Evolutionary conservation across 2,113 vertebrate species (phyloP), one percentile per base, ranked within the genome.

Genomic region (Pelobates fuscus): DNA sequence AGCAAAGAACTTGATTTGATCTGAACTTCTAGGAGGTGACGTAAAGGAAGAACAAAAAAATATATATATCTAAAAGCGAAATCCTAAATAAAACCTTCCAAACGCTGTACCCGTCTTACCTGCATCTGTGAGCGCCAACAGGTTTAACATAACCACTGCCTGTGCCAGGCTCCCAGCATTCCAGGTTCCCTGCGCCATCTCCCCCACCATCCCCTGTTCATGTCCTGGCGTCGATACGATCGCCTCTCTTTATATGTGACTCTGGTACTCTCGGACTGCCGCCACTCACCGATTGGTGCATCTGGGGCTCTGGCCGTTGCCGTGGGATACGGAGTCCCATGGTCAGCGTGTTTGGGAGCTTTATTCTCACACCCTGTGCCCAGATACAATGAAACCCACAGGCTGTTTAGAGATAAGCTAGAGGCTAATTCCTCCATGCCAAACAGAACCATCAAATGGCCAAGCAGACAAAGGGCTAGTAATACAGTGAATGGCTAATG

Each of bases 181-280:
- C n/a, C 41, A 12, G 23, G 23, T 25, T 66, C n/a, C 0, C 26
- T 20, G 37, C 25, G 61, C 70, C 70, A 72, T 72, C 59, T 41
- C 49, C 14, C 2, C 5, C 20, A 6, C 29, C 41, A 18, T 15
- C 20, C 59, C 18, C 20, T 71, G 55, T 23, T 24, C 37, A 60
- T 58, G 41, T 71, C 59, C 25, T 46, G 18, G 2, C 20, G 18
- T 25, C 1, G 41, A 20, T 8, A 18, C 24, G 12, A 21, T 37
- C 26, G 11, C 18, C 20, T 5, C 70, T 37, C 20, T 54, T 54
- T 72, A 72, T 72, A 54, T 37, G 7, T 20, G 44, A 21, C 12
- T 6, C 26, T n/a, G 70, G 44, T 72, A 59, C 70, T 72, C 69
- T 18, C 60, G 44, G 43, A 59, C 21, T 63, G 70, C 49, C 44